Conservation (phyloP, 2,888 invertebrate genomes). For the Drosophila putrida region DNA sequence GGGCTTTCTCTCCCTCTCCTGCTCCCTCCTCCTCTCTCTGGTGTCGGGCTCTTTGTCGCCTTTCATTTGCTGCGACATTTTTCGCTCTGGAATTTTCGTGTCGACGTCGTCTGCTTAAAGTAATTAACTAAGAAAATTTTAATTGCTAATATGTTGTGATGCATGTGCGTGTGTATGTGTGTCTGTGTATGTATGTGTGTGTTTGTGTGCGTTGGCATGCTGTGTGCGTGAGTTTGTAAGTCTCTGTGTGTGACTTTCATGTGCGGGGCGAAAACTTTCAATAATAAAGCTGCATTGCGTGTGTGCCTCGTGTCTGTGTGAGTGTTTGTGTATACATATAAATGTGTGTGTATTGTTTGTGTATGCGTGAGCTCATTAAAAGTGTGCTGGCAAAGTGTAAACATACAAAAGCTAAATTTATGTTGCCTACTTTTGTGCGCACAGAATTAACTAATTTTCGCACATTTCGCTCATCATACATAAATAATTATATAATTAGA, state of each 20-base stretch:
- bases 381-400: conserved; percentile 50
- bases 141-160: conserved; percentile 85
- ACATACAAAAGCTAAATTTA: conserved; percentile 37
- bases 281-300: conserved; percentile 52
- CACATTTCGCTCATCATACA: conserved; percentile 53
- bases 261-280: conserved; percentile 60
- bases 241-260: conserved; percentile 46
- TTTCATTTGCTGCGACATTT: conserved; percentile 75
- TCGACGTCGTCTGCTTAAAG: conserved; percentile 79
- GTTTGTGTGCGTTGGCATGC: conserved; percentile 61
- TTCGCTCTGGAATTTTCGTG: conserved; percentile 63
- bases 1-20: background rate
- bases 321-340: conserved; percentile 7
- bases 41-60: conserved; percentile 57
- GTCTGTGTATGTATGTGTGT: conserved; percentile 29
- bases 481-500: conserved; percentile 68
- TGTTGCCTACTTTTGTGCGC: conserved; percentile 78
- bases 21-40: background rate
- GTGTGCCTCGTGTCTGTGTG: conserved; percentile 6
- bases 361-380: conserved; percentile 70
- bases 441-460: conserved; percentile 69
- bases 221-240: conserved; percentile 54
- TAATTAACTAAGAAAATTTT: conserved; percentile 85
- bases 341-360: conserved; percentile 19
- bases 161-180: conserved; percentile 59